Conservation (phyloP, 2,113 vertebrate species). For the Hemiscyllium ocellatum region DNA sequence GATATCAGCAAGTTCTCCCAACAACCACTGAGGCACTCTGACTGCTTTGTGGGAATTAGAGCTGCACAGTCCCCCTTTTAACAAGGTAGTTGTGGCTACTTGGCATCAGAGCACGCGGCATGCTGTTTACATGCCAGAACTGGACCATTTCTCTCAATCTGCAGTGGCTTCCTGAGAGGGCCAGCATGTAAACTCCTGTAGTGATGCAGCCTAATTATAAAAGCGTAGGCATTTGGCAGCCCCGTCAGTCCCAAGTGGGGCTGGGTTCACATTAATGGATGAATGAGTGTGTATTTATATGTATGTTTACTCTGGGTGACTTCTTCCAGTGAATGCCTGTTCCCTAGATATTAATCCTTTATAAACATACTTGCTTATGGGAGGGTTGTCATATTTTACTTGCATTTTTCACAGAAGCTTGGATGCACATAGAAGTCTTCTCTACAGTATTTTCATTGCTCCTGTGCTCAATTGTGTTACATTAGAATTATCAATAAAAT, state of each 20-base stretch:
- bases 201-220: not conserved
- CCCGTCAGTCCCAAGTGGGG: not conserved
- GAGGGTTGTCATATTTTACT: not conserved
- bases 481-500: not conserved
- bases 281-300: not conserved
- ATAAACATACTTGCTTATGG: not conserved
- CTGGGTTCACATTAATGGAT: not conserved
- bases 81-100: not conserved
- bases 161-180: not conserved
- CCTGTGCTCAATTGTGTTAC: not conserved
- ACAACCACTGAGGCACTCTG: not conserved
- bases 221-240: not conserved
- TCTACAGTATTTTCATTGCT: not conserved
- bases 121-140: not conserved
- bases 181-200: not conserved
- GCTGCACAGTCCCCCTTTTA: not conserved
- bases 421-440: not conserved
- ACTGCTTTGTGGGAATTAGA: not conserved
- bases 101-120: not conserved
- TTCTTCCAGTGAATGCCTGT: not conserved
- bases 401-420: not conserved
- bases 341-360: not conserved
- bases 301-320: not conserved
- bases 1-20: not conserved
- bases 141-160: not conserved